Percentiles rank a stretch among this genome's conserved stretches.
Evolutionary conservation across 2,797 vertebrate genomes (phyloP).

Genomic region (Spondyliosoma cantharus): DNA sequence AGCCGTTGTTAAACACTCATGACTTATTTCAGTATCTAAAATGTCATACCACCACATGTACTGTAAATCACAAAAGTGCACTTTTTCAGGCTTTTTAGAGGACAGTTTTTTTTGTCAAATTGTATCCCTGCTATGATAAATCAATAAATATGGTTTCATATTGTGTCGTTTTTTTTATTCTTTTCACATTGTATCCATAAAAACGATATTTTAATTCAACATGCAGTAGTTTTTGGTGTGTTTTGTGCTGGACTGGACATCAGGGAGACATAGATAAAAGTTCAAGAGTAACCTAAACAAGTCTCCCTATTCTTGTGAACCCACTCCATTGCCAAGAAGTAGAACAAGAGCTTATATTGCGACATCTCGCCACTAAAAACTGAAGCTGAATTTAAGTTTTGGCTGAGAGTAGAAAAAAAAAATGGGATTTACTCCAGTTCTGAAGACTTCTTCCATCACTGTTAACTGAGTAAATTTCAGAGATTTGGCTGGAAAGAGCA

Average conservation of each 20-base stretch:
- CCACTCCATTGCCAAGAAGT: neutral
- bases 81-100: neutral
- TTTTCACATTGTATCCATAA: neutral
- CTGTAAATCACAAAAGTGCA: slow-evolving; percentile 2
- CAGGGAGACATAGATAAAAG: neutral
- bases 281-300: neutral
- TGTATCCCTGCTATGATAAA: slow-evolving; percentile 16
- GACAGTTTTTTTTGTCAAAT: slow-evolving; percentile 16
- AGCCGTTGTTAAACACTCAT: neutral
- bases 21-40: neutral
- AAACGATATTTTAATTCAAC: neutral
- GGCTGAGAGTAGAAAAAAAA: no score
- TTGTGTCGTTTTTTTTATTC: neutral
- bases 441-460: neutral
- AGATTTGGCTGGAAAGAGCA: neutral
- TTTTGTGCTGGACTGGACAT: neutral
- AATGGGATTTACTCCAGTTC: no score
- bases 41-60: neutral
- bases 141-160: slow-evolving; percentile 35
- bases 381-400: no score
- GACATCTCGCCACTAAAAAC: neutral
- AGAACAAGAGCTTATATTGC: neutral
- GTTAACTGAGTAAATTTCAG: neutral
- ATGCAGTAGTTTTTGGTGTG: neutral
- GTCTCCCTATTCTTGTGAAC: neutral